Evolutionary conservation across 2,113 vertebrate species (phyloP).

Genomic region (Triplophysa tibetana): DNA sequence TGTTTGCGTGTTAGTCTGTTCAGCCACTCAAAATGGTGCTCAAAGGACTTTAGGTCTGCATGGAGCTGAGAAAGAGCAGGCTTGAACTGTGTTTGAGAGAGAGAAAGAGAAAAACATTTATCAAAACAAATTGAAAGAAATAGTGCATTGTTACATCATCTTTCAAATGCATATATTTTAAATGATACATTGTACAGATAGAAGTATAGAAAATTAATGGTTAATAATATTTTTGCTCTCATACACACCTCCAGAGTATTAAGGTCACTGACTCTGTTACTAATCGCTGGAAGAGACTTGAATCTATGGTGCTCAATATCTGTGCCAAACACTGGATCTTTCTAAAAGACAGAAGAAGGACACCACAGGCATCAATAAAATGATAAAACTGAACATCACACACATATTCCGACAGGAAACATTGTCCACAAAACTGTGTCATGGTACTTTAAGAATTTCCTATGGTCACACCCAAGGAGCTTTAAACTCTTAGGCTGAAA

Average conservation of each 20-base stretch:
- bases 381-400: neutral
- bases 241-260: slow-evolving; percentile 73
- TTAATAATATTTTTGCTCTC: neutral
- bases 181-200: too few relatives aligned
- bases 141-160: neutral
- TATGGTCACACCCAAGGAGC: slow-evolving; percentile 32
- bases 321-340: slow-evolving; percentile 69
- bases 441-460: slow-evolving; percentile 37
- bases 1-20: slow-evolving; percentile 74
- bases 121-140: neutral
- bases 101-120: slow-evolving; percentile 42
- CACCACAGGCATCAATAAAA: slow-evolving; percentile 29
- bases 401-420: slow-evolving; percentile 27
- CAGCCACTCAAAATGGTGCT: slow-evolving; percentile 79
- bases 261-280: slow-evolving; percentile 75
- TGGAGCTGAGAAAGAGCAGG: slow-evolving; percentile 77
- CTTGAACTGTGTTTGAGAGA: slow-evolving; percentile 69
- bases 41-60: slow-evolving; percentile 74
- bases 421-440: slow-evolving; percentile 36
- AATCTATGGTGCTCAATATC: slow-evolving; percentile 76
- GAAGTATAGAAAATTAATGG: neutral
- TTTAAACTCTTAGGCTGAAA: neutral
- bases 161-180: too few relatives aligned
- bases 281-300: slow-evolving; percentile 77
- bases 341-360: slow-evolving; percentile 67